A percentile compares a stretch with the other conserved stretches of the same genome.
Evolutionary conservation across 2,888 invertebrate genomes (phyloP).

Genomic region (Ctenicera cuprea): DNA sequence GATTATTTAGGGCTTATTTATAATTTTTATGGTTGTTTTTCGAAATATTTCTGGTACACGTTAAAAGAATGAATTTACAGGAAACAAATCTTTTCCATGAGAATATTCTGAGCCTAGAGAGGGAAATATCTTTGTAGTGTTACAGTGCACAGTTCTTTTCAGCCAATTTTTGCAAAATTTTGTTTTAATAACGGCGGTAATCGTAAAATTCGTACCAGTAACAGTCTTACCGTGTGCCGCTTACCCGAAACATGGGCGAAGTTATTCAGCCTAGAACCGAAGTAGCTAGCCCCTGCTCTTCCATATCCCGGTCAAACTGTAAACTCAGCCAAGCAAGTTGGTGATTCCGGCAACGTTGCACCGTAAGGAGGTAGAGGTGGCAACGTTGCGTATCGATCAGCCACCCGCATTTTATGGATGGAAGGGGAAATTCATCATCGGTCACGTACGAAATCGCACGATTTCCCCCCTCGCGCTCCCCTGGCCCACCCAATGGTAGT

Average conservation of each 20-base stretch:
- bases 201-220: too few species aligned
- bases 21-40: too few species aligned
- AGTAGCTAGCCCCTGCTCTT: conserved; percentile 59
- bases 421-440: conserved; percentile 58
- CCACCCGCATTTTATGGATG: conserved; percentile 61
- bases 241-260: conserved; percentile 36
- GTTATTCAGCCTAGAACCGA: conserved; percentile 46
- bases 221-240: conserved; percentile 47
- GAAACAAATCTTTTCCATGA: too few species aligned
- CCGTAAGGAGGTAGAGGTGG: conserved; percentile 38
- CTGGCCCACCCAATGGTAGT: conserved; percentile 31
- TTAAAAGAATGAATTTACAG: too few species aligned
- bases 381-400: conserved; percentile 62
- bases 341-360: conserved; percentile 41
- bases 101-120: too few species aligned
- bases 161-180: too few species aligned
- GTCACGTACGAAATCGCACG: conserved; percentile 56
- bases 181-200: too few species aligned
- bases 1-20: too few species aligned
- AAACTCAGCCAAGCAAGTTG: conserved; percentile 42
- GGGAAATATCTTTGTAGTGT: too few species aligned
- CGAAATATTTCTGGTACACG: too few species aligned
- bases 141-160: too few species aligned
- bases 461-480: conserved; percentile 45
- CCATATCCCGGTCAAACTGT: conserved; percentile 59